A percentile compares a stretch with the other conserved stretches of the same genome.
phyloP scores from a whole-genome alignment of 1,140 invertebrate species.

The Drosophila pruinosa region DNA sequence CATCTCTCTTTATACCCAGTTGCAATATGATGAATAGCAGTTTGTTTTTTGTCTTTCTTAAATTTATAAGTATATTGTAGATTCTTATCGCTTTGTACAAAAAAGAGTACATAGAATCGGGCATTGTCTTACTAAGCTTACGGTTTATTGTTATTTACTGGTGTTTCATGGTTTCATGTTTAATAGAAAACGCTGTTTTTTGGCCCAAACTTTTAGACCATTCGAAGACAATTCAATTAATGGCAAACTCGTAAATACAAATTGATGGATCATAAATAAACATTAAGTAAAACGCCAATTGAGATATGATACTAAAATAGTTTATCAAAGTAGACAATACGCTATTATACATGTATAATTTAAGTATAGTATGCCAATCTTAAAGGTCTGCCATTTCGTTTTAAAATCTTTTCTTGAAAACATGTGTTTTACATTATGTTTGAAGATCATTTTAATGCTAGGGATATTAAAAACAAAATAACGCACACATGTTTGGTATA shows the following conservation, averaged over 20 bases:
- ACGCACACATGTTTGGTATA: constrained; percentile 22
- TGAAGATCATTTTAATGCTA: constrained; percentile 38
- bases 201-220: constrained; percentile 31
- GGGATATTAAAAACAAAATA: constrained; percentile 1
- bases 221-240: constrained; percentile 44
- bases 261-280: neutral
- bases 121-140: too few species aligned
- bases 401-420: neutral
- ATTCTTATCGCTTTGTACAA: too few species aligned
- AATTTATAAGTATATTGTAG: too few species aligned
- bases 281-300: neutral
- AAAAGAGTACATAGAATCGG: too few species aligned
- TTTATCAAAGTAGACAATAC: neutral
- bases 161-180: neutral
- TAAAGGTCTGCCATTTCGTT: neutral
- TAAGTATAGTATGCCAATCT: neutral
- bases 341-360: neutral
- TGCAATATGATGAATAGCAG: too few species aligned
- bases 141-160: too few species aligned
- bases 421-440: constrained; percentile 61
- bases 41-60: too few species aligned
- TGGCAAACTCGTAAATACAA: neutral
- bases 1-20: too few species aligned
- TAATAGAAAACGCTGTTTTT: constrained; percentile 22
- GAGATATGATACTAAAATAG: constrained; percentile 19